phyloP scores from a whole-genome alignment of 2,888 invertebrate genomes.

The Platerodrilus igneus region DNA sequence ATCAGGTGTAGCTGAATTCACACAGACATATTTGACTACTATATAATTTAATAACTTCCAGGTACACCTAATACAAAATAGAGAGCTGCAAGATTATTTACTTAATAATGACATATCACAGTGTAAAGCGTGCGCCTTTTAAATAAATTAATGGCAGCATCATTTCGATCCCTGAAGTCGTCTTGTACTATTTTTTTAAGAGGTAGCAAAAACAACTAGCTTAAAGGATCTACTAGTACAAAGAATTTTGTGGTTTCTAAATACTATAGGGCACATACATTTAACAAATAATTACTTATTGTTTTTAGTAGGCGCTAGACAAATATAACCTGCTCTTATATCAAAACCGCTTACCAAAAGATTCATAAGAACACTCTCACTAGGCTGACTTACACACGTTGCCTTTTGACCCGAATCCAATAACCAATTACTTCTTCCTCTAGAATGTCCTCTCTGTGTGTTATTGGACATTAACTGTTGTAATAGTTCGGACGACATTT shows the following conservation, averaged over 20 bases:
- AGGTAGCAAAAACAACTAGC: slow-evolving; percentile 5
- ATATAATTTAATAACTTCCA: too few species aligned
- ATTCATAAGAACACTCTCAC: slow-evolving; percentile 87
- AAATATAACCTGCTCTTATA: slow-evolving; percentile 87
- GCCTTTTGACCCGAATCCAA: slow-evolving; percentile 42
- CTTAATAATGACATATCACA: slow-evolving; percentile 39
- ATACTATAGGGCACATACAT: slow-evolving; percentile 6
- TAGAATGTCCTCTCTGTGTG: slow-evolving; percentile 38
- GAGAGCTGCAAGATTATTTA: slow-evolving; percentile 37
- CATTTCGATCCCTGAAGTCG: slow-evolving; percentile 24
- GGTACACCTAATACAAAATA: slow-evolving; percentile 28
- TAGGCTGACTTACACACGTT: slow-evolving; percentile 51
- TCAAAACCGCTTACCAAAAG: slow-evolving; percentile 93
- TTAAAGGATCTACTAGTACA: too few species aligned
- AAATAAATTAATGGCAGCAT: slow-evolving; percentile 19
- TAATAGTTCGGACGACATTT: slow-evolving; percentile 52
- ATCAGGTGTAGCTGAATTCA: too few species aligned
- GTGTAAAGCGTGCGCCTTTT: slow-evolving; percentile 35
- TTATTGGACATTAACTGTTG: slow-evolving; percentile 58
- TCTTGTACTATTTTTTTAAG: slow-evolving; percentile 18
- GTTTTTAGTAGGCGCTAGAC: slow-evolving; percentile 60
- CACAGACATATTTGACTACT: too few species aligned
- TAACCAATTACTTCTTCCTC: slow-evolving; percentile 42
- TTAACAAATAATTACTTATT: slow-evolving; percentile 35
- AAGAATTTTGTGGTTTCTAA: slow-evolving; percentile 7